Evolutionary conservation across 2,113 vertebrate species (phyloP).

Genomic region (Nanorana parkeri): DNA sequence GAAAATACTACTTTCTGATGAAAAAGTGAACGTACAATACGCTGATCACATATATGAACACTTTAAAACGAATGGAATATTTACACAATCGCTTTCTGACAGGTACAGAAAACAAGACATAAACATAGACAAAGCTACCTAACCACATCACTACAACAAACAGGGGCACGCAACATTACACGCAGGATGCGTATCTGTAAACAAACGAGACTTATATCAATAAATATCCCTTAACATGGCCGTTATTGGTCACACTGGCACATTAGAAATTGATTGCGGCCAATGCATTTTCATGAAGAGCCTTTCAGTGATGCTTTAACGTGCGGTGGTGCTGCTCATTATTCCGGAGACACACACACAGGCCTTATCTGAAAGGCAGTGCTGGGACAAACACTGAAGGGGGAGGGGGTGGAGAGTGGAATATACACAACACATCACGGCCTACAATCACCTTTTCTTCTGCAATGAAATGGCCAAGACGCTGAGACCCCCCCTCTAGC

Average conservation of each 20-base stretch:
- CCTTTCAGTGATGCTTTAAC: conserved; percentile 64
- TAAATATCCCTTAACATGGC: neutral
- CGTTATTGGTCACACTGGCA: neutral
- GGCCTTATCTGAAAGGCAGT: conserved; percentile 74
- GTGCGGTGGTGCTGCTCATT: conserved; percentile 65
- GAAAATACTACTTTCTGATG: no score
- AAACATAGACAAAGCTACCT: neutral
- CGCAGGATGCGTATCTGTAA: neutral
- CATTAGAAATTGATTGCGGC: conserved; percentile 65
- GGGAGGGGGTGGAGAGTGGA: conserved; percentile 60
- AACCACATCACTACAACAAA: neutral
- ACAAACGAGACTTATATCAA: conserved; percentile 1
- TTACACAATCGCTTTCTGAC: no score
- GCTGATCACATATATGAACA: neutral
- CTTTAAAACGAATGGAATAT: neutral
- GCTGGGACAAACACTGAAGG: conserved; percentile 68
- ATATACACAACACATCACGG: conserved; percentile 67
- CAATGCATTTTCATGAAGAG: conserved; percentile 65
- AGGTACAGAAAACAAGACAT: neutral
- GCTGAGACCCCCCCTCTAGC: conserved; percentile 58
- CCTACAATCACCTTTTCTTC: conserved; percentile 69
- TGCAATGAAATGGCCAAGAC: conserved; percentile 69
- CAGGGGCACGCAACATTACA: conserved; percentile 9
- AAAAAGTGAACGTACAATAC: no score
- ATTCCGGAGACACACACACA: conserved; percentile 70